Conservation (phyloP, 1,140 invertebrate genomes). For the Papilio xuthus region DNA sequence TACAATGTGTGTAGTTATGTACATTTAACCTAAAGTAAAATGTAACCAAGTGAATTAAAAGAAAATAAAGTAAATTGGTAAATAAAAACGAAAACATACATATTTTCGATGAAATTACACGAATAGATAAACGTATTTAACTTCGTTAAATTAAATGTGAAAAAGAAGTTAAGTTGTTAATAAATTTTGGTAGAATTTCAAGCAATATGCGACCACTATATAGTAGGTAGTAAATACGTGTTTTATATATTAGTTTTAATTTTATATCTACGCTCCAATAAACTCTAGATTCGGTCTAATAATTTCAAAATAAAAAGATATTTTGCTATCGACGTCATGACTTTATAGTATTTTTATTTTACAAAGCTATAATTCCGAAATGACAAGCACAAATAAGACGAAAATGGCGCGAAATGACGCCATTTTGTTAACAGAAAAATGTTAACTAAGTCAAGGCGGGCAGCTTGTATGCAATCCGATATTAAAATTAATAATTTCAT, state of each 20-base stretch:
- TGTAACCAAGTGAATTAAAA: background rate
- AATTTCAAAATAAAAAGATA: constrained; percentile 9
- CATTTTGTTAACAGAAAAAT: constrained; percentile 45
- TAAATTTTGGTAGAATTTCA: too few relatives aligned
- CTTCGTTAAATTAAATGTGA: too few relatives aligned
- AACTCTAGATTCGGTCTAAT: background rate
- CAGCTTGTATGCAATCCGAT: constrained; percentile 42
- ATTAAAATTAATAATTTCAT: constrained; percentile 42
- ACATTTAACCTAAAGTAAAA: background rate
- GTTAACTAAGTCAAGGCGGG: constrained; percentile 50
- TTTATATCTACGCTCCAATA: too few relatives aligned
- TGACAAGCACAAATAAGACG: constrained; percentile 18
- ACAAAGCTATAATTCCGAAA: constrained; percentile 22
- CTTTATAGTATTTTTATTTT: background rate
- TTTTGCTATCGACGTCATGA: background rate
- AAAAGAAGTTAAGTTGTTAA: too few relatives aligned
- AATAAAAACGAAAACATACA: too few relatives aligned
- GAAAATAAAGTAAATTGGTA: too few relatives aligned
- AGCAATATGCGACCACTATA: too few relatives aligned
- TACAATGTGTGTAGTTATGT: background rate
- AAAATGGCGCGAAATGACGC: constrained; percentile 46
- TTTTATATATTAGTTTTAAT: too few relatives aligned
- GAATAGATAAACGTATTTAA: too few relatives aligned
- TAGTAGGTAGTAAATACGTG: too few relatives aligned
- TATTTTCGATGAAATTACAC: too few relatives aligned